Evolutionary conservation across 1,140 invertebrate genomes (phyloP), one percentile per base, ranked within the genome.

Genomic region (Pogonognathellus flavescens): DNA sequence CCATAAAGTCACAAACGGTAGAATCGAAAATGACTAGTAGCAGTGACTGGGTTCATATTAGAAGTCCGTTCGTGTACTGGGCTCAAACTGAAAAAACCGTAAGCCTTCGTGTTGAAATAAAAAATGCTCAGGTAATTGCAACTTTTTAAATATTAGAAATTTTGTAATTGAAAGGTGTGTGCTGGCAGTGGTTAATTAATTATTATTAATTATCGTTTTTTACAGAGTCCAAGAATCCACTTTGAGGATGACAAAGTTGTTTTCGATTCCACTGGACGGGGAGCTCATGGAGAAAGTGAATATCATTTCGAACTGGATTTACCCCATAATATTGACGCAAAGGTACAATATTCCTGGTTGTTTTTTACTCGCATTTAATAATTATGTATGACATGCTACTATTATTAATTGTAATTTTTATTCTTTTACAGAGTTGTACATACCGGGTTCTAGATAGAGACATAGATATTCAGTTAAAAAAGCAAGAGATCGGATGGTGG

Each of bases 31-130:
- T 81, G 80, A 20, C 50, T 13, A 80, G 31, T 41, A 41, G 31
- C 31, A 41, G 53, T 52, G 86, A 87, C 49, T 85, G 86, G 86
- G 85, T 88, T 84, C 86, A 88, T 59, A 85, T 87, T 52, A n/a
- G 86, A 25, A 95, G 94, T 90, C 96, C 96, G 4, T 96, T 97
- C 90, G 96, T 98, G 0, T 97, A 96, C 91, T 98, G 97, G 96
- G 95, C 96, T 14, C 96, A 98, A 93, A 96, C 95, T 52, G 94
- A 94, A 89, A 92, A 93, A 87, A 92, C 92, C 86, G 90, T 98
- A 53, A 94, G 93, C 20, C 90, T 98, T 11, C 95, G 95, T 91
- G 93, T 98, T 83, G 96, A 97, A 90, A 92, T 98, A 59, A 95
- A 94, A 90, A 94, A 97, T 92, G 94, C 94, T 49, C 92, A 93